Conservation (phyloP, 2,113 vertebrate genomes). For the Acrocephalus kingi region DNA sequence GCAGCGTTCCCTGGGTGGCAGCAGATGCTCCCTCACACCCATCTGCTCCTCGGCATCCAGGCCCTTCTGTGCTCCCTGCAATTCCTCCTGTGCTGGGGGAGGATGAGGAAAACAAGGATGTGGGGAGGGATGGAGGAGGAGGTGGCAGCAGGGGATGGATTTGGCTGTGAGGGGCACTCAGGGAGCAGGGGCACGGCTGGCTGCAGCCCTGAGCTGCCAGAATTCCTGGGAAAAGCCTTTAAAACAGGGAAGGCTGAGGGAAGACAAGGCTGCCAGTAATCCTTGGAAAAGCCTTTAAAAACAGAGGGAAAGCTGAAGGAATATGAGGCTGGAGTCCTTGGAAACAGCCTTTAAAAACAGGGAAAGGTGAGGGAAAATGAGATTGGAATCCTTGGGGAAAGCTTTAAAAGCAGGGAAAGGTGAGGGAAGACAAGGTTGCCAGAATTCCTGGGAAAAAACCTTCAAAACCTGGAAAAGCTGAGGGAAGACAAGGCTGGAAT, state of each 20-base stretch:
- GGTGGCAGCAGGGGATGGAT: not conserved
- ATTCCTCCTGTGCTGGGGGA: not conserved
- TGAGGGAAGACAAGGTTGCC: not conserved
- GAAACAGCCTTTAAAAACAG: not conserved
- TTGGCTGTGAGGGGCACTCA: rapidly evolving
- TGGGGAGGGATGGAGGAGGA: not conserved
- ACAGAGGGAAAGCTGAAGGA: too few relatives aligned
- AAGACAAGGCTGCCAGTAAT: rapidly evolving
- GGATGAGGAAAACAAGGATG: rapidly evolving
- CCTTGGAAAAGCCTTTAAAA: not conserved
- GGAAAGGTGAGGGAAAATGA: not conserved
- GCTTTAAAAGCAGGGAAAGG: too few relatives aligned
- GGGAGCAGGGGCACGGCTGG: not conserved
- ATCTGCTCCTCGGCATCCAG: not conserved
- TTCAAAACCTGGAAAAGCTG: not conserved
- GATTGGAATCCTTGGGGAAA: not conserved
- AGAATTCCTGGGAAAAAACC: not conserved
- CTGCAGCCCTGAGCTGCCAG: not conserved
- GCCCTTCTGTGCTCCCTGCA: not conserved
- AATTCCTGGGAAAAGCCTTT: not conserved
- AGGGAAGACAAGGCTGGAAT: not conserved
- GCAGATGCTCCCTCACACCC: not conserved
- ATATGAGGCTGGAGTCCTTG: rapidly evolving
- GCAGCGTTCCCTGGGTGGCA: not conserved
- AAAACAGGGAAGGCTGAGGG: too few relatives aligned